Base-by-base conservation (phyloP, 2,797 vertebrate genomes). In the Lacerta viridis region DNA sequence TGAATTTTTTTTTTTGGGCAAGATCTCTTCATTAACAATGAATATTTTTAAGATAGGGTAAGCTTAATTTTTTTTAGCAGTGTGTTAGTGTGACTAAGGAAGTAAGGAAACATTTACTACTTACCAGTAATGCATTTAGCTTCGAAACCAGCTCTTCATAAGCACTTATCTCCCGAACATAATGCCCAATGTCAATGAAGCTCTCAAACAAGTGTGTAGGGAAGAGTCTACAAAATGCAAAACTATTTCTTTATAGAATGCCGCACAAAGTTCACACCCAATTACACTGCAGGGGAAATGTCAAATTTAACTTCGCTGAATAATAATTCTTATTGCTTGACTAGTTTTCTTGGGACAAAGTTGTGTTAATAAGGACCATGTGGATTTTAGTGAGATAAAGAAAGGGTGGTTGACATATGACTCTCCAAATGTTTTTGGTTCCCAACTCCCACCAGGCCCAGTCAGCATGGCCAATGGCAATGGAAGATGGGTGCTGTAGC, bases 181-280 rank as follows among this genome's bases (percentile, higher is more conserved):
- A 98, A 96, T 98, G 98, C 92, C 98, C 98, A 96, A 98, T 96
- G 91, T 99, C 98, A 94, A 99, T 99, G 97, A 99, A 99, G 96
- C 97, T 93, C 97, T 98, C 98, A 96, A 99, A 99, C 89, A 99
- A 95, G 77, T 98, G 98, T 39, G 98, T 96, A 92, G 98, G 97
- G 95, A 99, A 98, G 88, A 99, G 96, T 85, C 98, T 99, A 91
- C 11, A 94, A 94, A 23, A 80, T 89, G 61, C 61, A 89, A 77
- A 66, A 61, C 27, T 66, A 88, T 25, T 80, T 46, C 66, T 29
- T 80, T n/a, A 74, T 78, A 61, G 64, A 69, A 39, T 41, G 33
- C 61, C 33, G 27, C n/a, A 59, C 15, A 61, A 81, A 46, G 15
- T 79, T 59, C 27, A 78, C 1, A 59, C 27, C 11, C 20, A 84